These are phyloP conservation scores for Pavo muticus DNA, from an alignment of 2,113 vertebrate species.

Conservation along the genomic window DNA sequence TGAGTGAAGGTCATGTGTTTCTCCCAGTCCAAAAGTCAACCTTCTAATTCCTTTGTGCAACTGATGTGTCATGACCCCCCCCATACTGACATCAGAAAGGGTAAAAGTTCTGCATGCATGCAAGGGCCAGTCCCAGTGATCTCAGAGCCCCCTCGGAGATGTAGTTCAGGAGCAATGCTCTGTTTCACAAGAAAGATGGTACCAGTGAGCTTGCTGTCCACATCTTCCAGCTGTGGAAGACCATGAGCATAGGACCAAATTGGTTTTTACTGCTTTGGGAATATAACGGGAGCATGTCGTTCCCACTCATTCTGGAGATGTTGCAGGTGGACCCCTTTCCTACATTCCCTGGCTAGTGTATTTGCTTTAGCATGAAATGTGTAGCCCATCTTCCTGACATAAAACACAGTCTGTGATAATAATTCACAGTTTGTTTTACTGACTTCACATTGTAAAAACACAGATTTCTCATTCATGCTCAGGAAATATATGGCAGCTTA, in stretches of 20 bases:
- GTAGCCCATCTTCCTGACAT: neutral
- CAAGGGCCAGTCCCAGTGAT: neutral
- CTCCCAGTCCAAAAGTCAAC: neutral
- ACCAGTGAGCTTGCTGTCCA: neutral
- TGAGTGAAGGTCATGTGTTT: neutral
- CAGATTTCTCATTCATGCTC: neutral
- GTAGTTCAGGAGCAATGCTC: fast-evolving
- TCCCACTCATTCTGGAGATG: neutral
- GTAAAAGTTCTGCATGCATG: neutral
- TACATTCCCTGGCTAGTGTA: neutral
- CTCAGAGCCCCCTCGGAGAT: neutral
- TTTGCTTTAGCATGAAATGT: fast-evolving
- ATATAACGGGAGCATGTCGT: neutral
- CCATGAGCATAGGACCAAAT: neutral
- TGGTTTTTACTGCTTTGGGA: neutral
- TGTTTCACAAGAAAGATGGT: neutral
- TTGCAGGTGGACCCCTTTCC: neutral
- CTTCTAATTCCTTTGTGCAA: neutral
- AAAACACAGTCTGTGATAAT: neutral
- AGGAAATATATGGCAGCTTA: neutral
- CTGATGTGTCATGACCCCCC: fast-evolving
- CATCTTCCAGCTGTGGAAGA: neutral
- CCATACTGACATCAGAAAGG: neutral
- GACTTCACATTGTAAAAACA: neutral
- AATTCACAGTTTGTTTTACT: neutral